A percentile compares a stretch with the other conserved stretches of the same genome.
These are phyloP conservation scores for Engraulis encrasicolus DNA, from an alignment of 2,113 vertebrate species.

Conservation along the genomic window DNA sequence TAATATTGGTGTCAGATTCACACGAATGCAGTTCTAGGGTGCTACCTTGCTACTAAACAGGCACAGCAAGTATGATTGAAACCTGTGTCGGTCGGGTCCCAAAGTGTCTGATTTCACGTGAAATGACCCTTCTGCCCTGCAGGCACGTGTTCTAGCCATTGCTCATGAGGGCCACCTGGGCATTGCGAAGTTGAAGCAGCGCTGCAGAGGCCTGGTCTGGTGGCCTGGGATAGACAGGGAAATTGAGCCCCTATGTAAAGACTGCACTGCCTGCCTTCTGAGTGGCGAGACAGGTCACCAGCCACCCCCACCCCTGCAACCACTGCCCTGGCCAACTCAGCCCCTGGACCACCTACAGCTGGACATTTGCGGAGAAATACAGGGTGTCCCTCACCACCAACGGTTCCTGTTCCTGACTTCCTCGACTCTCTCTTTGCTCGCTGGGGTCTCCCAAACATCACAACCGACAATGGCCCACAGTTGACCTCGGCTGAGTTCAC, in stretches of 20 bases:
- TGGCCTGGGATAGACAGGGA: constrained; percentile 20
- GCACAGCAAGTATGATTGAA: no score
- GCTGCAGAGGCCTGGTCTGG: constrained; percentile 17
- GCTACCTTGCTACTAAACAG: no score
- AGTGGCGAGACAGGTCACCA: neutral
- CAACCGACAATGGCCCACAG: constrained; percentile 22
- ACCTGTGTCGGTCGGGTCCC: no score
- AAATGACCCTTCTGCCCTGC: constrained; percentile 29
- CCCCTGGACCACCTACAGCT: constrained; percentile 29
- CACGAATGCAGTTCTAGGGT: no score
- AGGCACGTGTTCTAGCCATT: neutral
- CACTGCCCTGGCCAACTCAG: neutral
- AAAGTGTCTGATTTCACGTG: no score
- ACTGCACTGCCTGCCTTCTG: constrained; percentile 26
- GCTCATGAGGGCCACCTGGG: constrained; percentile 31
- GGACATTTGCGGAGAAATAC: neutral
- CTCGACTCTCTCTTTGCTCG: no score
- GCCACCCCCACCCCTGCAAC: neutral
- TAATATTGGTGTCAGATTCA: no score
- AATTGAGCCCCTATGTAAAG: constrained; percentile 12
- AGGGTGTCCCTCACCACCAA: constrained; percentile 25
- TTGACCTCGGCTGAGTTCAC: constrained; percentile 21
- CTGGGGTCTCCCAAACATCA: neutral
- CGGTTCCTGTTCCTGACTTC: constrained; percentile 5
- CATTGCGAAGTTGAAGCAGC: constrained; percentile 23